Percentiles rank a stretch among this genome's conserved stretches.
These are phyloP conservation scores for Anarrhichthys ocellatus DNA, from an alignment of 2,113 vertebrate species.

Conservation along the genomic window DNA sequence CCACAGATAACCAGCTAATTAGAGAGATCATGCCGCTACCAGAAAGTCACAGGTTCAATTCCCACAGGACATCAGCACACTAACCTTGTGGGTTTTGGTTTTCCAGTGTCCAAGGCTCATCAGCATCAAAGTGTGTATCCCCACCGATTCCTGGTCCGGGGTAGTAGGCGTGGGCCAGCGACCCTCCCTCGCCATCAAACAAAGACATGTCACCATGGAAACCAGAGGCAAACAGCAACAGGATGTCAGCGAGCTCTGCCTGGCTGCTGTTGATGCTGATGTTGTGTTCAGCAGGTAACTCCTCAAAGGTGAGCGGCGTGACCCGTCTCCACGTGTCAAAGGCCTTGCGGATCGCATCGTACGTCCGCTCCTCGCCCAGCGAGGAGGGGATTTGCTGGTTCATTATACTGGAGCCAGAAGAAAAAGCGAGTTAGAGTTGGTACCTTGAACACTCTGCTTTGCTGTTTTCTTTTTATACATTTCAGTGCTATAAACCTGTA, in stretches of 20 bases:
- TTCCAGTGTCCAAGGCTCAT: slow-evolving; percentile 96
- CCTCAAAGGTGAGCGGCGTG: slow-evolving; percentile 89
- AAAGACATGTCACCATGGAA: slow-evolving; percentile 98
- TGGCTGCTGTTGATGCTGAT: slow-evolving; percentile 85
- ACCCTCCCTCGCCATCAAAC: slow-evolving; percentile 94
- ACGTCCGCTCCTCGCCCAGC: slow-evolving; percentile 86
- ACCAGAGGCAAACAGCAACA: slow-evolving; percentile 94
- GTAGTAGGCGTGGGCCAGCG: slow-evolving; percentile 96
- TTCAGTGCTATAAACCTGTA: slow-evolving; percentile 85
- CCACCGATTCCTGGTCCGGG: slow-evolving; percentile 94
- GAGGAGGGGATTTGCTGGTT: slow-evolving; percentile 83
- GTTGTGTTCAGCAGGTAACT: slow-evolving; percentile 85
- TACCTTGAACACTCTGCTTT: not conserved
- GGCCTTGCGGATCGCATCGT: slow-evolving; percentile 87
- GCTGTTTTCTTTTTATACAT: too few relatives aligned
- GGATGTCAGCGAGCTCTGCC: slow-evolving; percentile 88
- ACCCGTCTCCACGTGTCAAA: slow-evolving; percentile 90
- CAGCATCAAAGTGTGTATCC: slow-evolving; percentile 94
- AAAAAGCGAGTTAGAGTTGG: not conserved
- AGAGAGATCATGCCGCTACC: not conserved
- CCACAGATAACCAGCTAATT: not conserved
- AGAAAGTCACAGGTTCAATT: not conserved
- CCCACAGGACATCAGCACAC: slow-evolving; percentile 24
- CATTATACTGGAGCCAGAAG: slow-evolving; percentile 85
- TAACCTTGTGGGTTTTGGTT: slow-evolving; percentile 88